A percentile compares a stretch with the other conserved stretches of the same genome.
phyloP scores from a whole-genome alignment of 1,140 invertebrate species.

The Apis laboriosa region DNA sequence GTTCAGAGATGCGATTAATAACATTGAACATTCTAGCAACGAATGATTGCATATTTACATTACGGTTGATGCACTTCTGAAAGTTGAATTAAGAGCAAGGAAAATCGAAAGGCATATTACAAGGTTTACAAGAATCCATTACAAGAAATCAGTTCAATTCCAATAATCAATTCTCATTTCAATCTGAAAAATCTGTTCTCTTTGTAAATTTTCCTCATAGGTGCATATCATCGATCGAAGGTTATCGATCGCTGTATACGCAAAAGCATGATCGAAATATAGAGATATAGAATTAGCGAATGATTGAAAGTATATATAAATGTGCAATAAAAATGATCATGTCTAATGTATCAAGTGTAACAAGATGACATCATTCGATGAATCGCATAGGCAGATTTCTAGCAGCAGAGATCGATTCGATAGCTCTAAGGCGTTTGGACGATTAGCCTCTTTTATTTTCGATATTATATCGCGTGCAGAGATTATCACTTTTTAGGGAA shows the following conservation, averaged over 20 bases:
- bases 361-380: background rate
- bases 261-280: background rate
- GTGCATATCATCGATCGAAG: too few relatives aligned
- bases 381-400: conserved; percentile 5
- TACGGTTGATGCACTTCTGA: background rate
- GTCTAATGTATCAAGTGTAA: conserved; percentile 1
- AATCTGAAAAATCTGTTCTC: too few relatives aligned
- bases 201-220: too few relatives aligned
- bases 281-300: background rate
- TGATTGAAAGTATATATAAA: background rate
- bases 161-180: too few relatives aligned
- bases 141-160: background rate
- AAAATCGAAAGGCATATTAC: background rate
- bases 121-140: background rate
- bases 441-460: conserved; percentile 5
- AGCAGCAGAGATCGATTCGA: conserved; percentile 25
- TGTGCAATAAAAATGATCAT: background rate
- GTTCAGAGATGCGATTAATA: background rate
- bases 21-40: background rate
- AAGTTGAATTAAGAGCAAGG: conserved; percentile 7
- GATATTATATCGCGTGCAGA: conserved; percentile 5
- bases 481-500: background rate
- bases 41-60: background rate
- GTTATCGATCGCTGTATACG: background rate
- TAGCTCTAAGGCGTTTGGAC: conserved; percentile 26